Percentiles rank a stretch among this genome's conserved stretches.
Evolutionary conservation across 2,888 invertebrate genomes (phyloP).

Genomic region (Aricia artaxerxes): DNA sequence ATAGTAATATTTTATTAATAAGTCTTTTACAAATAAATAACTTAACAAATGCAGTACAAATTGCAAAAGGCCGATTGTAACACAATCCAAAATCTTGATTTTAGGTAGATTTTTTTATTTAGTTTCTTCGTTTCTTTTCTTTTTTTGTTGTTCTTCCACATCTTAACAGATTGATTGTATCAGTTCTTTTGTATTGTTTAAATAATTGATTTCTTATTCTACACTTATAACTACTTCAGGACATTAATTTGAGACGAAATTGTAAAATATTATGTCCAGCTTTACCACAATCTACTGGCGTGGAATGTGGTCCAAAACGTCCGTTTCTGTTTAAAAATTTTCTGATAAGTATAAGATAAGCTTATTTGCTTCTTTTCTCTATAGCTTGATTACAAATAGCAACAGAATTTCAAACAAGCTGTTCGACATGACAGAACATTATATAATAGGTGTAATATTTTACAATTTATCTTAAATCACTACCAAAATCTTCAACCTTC

Average conservation of each 20-base stretch:
- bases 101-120: not conserved
- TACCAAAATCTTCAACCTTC: slow-evolving; percentile 31
- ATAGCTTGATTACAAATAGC: not conserved
- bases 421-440: not conserved
- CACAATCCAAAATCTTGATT: not conserved
- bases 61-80: not conserved
- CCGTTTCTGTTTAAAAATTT: too few relatives aligned
- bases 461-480: not conserved
- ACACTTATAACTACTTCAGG: not conserved
- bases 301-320: not conserved
- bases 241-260: not conserved
- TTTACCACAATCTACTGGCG: not conserved
- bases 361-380: not conserved
- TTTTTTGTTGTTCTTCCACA: not conserved
- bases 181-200: slow-evolving; percentile 2
- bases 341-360: not conserved
- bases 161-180: not conserved
- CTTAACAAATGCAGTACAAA: slow-evolving; percentile 27
- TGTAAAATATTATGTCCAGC: not conserved
- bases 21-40: slow-evolving; percentile 22
- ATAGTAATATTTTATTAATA: slow-evolving; percentile 8
- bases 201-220: not conserved
- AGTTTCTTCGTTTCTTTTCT: not conserved
- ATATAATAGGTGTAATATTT: not conserved
- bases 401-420: not conserved